These are phyloP conservation scores for Lates japonicus DNA, from an alignment of 2,797 vertebrate genomes.

Conservation along the genomic window DNA sequence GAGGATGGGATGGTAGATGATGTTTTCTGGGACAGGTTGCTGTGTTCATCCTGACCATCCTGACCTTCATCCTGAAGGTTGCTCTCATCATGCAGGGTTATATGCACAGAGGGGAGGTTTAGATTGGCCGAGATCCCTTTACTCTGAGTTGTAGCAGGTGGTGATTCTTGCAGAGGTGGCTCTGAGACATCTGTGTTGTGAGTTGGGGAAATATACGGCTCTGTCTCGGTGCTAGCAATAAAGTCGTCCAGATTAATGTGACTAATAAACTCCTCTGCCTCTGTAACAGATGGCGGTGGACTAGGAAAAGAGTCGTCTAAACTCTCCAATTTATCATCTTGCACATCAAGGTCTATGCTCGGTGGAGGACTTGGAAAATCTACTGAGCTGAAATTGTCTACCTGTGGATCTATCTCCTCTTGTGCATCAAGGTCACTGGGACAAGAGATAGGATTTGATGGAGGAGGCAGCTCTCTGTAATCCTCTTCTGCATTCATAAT, in stretches of 20 bases:
- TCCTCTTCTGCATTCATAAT: slow-evolving; percentile 51
- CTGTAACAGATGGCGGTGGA: slow-evolving; percentile 80
- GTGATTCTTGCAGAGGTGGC: slow-evolving; percentile 50
- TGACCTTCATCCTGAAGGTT: slow-evolving; percentile 59
- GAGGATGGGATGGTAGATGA: slow-evolving; percentile 54
- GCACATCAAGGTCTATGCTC: slow-evolving; percentile 82
- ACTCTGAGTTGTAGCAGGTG: slow-evolving; percentile 73
- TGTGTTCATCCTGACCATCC: slow-evolving; percentile 63
- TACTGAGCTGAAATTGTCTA: slow-evolving; percentile 81
- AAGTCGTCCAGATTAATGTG: slow-evolving; percentile 80
- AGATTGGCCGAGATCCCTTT: slow-evolving; percentile 84
- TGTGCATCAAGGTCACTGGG: slow-evolving; percentile 66
- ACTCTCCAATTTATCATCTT: slow-evolving; percentile 84
- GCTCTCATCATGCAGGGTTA: slow-evolving; percentile 69
- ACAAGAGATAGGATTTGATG: slow-evolving; percentile 59
- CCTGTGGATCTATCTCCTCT: slow-evolving; percentile 67
- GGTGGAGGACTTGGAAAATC: slow-evolving; percentile 85
- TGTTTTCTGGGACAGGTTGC: slow-evolving; percentile 63
- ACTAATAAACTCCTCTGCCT: slow-evolving; percentile 78
- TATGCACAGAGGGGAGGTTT: slow-evolving; percentile 71
- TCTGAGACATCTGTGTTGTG: slow-evolving; percentile 59
- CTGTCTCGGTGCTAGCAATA: slow-evolving; percentile 63
- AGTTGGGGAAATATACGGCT: slow-evolving; percentile 59
- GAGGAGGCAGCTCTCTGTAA: slow-evolving; percentile 46
- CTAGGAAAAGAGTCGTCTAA: slow-evolving; percentile 85